Evolutionary conservation across 2,113 vertebrate species (phyloP), one percentile per base, ranked within the genome.

Genomic region (Rhinolophus sinicus): DNA sequence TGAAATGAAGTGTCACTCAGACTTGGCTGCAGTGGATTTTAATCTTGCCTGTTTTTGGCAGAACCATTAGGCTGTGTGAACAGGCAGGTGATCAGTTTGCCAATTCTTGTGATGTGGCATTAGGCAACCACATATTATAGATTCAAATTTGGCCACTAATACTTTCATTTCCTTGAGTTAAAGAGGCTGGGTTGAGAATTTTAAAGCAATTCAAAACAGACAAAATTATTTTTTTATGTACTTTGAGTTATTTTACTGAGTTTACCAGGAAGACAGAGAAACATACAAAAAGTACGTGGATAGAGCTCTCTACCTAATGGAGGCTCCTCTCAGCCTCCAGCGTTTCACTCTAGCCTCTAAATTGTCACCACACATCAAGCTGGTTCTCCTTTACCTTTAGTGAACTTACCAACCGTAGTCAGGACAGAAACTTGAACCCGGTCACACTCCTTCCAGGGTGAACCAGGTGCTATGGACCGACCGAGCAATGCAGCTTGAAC

Each of bases 381-480:
- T 33, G 91, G n/a, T 28, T 96, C 83, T 87, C 94, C 50, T 97
- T 97, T 88, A 72, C 44, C 65, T 90, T 97, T 85, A 0, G 0
- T 77, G 7, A 2, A 28, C 77, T 93, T 72, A 93, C 22, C 70
- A 88, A 3, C 16, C 21, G 13, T 35, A 44, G 93, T 95, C 92
- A 96, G 0, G 4, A 93, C 14, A 62, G 97, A 98, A 97, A 97
- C 44, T 40, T 96, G 97, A 97, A 93, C 89, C 94, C 81, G 80
- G 40, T 83, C 94, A 80, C 35, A 2, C 69, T 97, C 64, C 94
- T 30, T 0, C 24, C 81, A 88, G 4, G 26, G 90, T 52, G 28
- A 93, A 54, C 35, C 38, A 0, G 77, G 83, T 44, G 8, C 85
- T 54, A 65, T 19, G 65, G 58, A 52, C 93, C 6, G 75, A 0